Percentiles rank a stretch among this genome's conserved stretches.
phyloP scores from a whole-genome alignment of 2,113 vertebrate genomes.

The Crypturellus undulatus region DNA sequence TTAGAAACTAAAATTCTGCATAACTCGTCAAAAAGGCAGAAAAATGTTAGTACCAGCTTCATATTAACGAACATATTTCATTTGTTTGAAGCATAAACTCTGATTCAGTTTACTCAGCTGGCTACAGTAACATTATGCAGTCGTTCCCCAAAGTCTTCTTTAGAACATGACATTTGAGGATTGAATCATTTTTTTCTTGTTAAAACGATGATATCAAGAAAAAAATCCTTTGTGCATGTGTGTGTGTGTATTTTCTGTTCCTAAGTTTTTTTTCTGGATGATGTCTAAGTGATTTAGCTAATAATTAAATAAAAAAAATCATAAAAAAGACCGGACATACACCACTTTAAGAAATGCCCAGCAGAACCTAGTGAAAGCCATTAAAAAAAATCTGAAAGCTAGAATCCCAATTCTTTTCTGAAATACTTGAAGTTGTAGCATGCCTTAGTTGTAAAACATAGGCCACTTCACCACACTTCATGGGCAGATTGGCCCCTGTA shows the following conservation, averaged over 20 bases:
- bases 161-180: neutral
- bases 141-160: neutral
- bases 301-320: neutral
- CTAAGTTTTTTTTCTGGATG: accelerated
- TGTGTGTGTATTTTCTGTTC: neutral
- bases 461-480: neutral
- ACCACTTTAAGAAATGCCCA: too few species aligned
- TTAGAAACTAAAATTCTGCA: neutral
- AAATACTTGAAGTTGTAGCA: neutral
- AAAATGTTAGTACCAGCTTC: neutral
- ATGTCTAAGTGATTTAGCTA: neutral
- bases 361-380: neutral
- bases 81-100: neutral
- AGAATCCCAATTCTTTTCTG: neutral
- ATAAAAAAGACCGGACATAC: neutral
- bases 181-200: neutral
- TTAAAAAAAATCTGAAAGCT: neutral
- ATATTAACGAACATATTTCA: neutral
- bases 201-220: neutral
- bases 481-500: neutral
- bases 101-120: neutral
- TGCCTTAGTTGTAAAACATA: neutral
- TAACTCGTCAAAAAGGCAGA: neutral
- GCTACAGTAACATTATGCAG: neutral
- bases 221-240: neutral